Evolutionary conservation across 2,797 vertebrate species (phyloP).

Genomic region (Coendou prehensilis): DNA sequence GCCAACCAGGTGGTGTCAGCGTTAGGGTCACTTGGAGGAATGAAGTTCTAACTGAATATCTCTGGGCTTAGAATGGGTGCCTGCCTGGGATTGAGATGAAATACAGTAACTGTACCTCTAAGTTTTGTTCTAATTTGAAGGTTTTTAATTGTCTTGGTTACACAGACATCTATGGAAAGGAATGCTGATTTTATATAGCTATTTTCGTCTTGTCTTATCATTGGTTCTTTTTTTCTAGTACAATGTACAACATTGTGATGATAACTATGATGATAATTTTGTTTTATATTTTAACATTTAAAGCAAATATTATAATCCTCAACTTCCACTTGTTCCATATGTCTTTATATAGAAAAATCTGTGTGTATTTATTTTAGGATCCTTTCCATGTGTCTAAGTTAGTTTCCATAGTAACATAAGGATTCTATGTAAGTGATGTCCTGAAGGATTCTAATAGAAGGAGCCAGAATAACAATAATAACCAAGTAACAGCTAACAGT

Average conservation of each 20-base stretch:
- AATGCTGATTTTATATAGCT: neutral
- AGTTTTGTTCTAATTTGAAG: neutral
- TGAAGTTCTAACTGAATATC: neutral
- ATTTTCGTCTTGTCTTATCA: neutral
- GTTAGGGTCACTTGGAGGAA: neutral
- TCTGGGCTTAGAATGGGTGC: neutral
- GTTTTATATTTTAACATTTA: constrained; percentile 46
- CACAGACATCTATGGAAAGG: neutral
- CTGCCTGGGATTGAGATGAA: neutral
- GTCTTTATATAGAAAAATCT: constrained; percentile 44
- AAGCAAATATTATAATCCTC: neutral
- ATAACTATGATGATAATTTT: neutral
- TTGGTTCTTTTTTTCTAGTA: constrained; percentile 9
- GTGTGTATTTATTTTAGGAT: neutral
- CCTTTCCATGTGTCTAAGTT: constrained; percentile 5
- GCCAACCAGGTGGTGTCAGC: neutral
- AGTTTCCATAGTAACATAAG: constrained; percentile 29
- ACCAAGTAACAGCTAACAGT: neutral
- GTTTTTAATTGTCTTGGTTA: neutral
- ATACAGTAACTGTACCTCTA: neutral
- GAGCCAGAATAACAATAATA: neutral
- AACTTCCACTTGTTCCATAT: neutral
- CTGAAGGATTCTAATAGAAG: constrained; percentile 16
- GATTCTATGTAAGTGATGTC: constrained; percentile 7
- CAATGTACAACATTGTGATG: neutral